Evolutionary conservation across 2,113 vertebrate species (phyloP).

Genomic region (Neomonachus schauinslandi): DNA sequence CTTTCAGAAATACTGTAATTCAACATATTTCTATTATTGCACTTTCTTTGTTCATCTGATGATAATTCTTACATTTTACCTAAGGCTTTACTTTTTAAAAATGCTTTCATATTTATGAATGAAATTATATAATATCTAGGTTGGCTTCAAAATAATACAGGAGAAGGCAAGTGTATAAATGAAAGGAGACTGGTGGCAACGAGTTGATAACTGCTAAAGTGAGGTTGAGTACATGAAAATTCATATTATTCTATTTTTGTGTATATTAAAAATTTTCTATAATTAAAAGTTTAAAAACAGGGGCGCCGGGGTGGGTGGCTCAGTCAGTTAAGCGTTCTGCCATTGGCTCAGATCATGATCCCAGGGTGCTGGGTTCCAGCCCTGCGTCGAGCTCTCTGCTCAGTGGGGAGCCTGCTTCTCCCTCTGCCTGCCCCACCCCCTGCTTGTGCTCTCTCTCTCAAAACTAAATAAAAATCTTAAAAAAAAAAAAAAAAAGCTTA

Average conservation of each 20-base stretch:
- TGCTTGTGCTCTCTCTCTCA: background rate
- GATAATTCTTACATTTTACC: conserved; percentile 27
- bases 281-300: background rate
- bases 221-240: background rate
- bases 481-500: background rate
- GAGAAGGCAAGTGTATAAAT: background rate
- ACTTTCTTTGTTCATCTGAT: conserved; percentile 5
- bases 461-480: background rate
- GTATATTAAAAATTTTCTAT: background rate
- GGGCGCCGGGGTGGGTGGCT: no score
- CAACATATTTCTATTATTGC: background rate
- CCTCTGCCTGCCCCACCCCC: background rate
- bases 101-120: conserved; percentile 23
- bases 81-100: conserved; percentile 31
- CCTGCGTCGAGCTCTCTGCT: background rate
- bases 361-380: no score
- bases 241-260: background rate
- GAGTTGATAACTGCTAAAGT: conserved; percentile 17
- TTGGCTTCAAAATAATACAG: conserved; percentile 9
- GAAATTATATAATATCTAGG: background rate
- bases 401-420: background rate
- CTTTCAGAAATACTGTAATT: conserved; percentile 13
- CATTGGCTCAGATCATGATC: no score
- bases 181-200: background rate
- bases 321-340: no score